Base-by-base conservation (phyloP, 1,140 invertebrate species). In the Psilanteris sp. region DNA sequence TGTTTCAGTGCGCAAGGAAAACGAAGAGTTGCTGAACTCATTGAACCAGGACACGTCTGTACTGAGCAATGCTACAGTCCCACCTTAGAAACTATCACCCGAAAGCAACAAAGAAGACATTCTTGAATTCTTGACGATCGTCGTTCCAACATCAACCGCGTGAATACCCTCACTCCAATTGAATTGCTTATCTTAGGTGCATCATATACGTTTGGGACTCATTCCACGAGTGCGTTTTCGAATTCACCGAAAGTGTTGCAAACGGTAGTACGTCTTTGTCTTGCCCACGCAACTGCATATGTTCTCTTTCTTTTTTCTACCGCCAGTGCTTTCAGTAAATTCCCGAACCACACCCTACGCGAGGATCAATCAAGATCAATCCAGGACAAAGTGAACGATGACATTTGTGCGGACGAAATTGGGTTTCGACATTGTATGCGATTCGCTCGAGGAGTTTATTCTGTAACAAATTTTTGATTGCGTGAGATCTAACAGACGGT, bases 1-100 rank as follows among this genome's bases (percentile, higher is more conserved):
- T 83, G 77, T 89, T 87, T 52, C 87, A 89, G 88, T 89, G 46
- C 86, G 88, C 18, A 88, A 86, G 68, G 86, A 89, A 77, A 89
- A 89, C 73, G 88, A 89, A 74, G 87, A 89, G 70, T 76, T 89
- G 75, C 67, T 89, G 54, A 89, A 89, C 64, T 89, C 88, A 14
- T 70, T 90, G 29, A 88, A 87, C 70, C 82, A 81, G 41, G 85
- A 85, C 39, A 71, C 59, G 11, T 81, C 77, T 31, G 71, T 81
- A 48, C 79, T 78, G 9, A 80, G 59, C 26, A 87, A 87, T 43
- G 39, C 68, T 3, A 84, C 86, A 59, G 41, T 67, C 32, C 48
- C 79, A 61, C 71, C 82, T 20, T 82, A 78, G 77, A 66, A 26
- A 20, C 18, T 54, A 44, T 20, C 70, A 59, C 64, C 31, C 34